Conservation (phyloP, 2,797 vertebrate species). For the Acrossocheilus fasciatus region DNA sequence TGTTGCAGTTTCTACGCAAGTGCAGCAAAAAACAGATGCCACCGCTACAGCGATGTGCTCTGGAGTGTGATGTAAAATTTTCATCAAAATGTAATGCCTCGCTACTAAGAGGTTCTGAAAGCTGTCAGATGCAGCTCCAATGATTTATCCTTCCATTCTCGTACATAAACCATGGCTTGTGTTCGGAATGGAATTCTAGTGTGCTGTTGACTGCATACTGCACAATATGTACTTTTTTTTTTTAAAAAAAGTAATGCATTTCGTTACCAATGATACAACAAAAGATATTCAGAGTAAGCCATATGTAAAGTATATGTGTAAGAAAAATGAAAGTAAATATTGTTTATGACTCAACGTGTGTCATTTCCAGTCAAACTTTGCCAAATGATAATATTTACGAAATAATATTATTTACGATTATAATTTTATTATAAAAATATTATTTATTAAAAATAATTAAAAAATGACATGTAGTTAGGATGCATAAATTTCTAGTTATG, state of each 20-base stretch:
- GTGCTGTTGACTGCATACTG: neutral
- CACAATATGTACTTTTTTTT: neutral
- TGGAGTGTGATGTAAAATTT: slow-evolving; percentile 26
- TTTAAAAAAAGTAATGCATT: neutral
- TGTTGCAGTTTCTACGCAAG: neutral
- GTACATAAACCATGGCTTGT: slow-evolving; percentile 36
- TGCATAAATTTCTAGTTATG: neutral
- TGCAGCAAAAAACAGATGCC: slow-evolving; percentile 14
- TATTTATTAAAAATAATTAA: too few relatives aligned
- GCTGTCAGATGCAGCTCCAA: slow-evolving; percentile 30
- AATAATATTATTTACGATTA: neutral
- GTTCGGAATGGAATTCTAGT: slow-evolving; percentile 4
- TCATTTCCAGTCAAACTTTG: neutral
- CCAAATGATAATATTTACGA: neutral
- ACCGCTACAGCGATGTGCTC: neutral
- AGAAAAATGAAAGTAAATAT: neutral
- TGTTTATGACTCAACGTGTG: too few relatives aligned
- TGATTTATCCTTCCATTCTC: slow-evolving; percentile 14
- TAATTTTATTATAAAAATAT: neutral
- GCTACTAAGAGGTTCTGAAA: slow-evolving; percentile 33
- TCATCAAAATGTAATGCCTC: slow-evolving; percentile 17
- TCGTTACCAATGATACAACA: neutral
- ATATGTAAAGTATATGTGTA: neutral
- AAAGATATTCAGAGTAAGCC: neutral
- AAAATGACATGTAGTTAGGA: neutral